These are phyloP conservation scores for Criorhina ranunculi DNA, from an alignment of 2,888 invertebrate species.

Conservation along the genomic window DNA sequence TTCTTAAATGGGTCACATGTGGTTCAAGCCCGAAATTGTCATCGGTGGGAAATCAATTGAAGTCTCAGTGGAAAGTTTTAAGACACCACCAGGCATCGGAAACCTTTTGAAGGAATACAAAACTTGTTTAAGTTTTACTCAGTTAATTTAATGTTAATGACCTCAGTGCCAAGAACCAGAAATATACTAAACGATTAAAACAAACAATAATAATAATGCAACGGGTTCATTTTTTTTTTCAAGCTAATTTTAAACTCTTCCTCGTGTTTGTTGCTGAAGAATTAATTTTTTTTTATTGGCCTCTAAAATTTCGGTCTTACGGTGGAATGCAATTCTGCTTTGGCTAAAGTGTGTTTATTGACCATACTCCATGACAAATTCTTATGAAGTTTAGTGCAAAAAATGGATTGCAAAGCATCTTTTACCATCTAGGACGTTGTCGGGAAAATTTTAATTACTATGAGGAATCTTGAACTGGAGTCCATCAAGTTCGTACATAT, in stretches of 20 bases:
- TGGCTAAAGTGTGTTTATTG: no score
- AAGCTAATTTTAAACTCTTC: neutral
- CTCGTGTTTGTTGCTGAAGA: neutral
- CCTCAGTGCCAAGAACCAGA: slow-evolving; percentile 1
- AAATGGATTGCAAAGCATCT: no score
- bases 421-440: no score
- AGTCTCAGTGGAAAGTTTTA: neutral
- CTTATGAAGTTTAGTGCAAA: no score
- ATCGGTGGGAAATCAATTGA: neutral
- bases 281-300: neutral
- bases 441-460: no score
- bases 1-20: neutral
- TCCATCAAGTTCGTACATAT: no score
- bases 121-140: slow-evolving; percentile 20
- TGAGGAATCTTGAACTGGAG: no score
- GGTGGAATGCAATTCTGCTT: no score
- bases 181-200: neutral
- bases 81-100: neutral
- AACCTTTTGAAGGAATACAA: neutral
- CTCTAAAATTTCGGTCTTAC: neutral
- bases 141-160: neutral
- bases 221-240: neutral
- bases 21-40: neutral
- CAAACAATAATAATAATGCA: no score
- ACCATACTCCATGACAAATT: no score